Percentiles rank a stretch among this genome's conserved stretches.
These are phyloP conservation scores for Tringa solitaria DNA, from an alignment of 2,113 vertebrate species.

Conservation along the genomic window DNA sequence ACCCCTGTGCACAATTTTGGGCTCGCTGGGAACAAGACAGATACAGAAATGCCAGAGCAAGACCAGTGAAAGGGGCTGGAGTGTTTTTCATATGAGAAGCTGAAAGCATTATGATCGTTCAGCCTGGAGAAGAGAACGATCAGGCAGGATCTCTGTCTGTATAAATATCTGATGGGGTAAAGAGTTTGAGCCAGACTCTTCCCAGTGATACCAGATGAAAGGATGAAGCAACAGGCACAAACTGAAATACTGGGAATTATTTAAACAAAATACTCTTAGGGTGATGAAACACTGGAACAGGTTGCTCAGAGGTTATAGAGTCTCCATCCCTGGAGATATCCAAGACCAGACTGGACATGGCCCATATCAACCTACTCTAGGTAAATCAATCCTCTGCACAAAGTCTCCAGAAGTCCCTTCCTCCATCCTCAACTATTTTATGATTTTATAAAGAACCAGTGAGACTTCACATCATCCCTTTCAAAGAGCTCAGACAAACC, in stretches of 20 bases:
- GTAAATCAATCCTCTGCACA: too few species aligned
- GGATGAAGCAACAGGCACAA: background rate
- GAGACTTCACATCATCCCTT: background rate
- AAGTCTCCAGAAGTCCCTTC: background rate
- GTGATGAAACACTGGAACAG: background rate
- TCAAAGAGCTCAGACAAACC: background rate
- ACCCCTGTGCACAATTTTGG: background rate
- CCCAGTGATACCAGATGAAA: background rate
- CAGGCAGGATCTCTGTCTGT: background rate
- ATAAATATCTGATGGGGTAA: background rate
- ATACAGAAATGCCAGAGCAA: background rate
- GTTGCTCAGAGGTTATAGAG: background rate
- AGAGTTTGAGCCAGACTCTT: background rate
- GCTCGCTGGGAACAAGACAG: background rate
- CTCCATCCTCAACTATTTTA: background rate
- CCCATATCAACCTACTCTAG: background rate
- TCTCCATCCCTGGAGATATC: background rate
- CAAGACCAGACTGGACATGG: background rate
- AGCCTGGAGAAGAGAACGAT: background rate
- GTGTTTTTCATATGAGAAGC: background rate
- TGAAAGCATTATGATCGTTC: background rate
- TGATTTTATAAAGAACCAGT: background rate
- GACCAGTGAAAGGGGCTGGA: background rate
- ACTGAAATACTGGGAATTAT: background rate
- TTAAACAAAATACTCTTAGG: background rate